These are phyloP conservation scores for Anodontia alba DNA, from an alignment of 2,888 invertebrate genomes.

Conservation along the genomic window DNA sequence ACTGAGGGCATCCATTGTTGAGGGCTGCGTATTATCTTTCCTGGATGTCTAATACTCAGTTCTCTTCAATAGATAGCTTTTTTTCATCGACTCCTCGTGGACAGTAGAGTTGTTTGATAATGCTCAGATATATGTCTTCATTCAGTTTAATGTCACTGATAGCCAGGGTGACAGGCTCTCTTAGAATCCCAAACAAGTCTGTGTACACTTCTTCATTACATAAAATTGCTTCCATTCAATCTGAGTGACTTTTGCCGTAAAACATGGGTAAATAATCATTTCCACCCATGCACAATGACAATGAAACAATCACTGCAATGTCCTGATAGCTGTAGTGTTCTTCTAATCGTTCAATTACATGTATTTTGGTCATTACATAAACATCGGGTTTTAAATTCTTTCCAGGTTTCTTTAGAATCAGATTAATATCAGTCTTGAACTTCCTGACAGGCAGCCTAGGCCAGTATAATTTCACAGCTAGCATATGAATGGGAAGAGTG, in stretches of 20 bases:
- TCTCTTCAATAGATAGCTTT: slow-evolving; percentile 25
- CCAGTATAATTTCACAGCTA: slow-evolving; percentile 33
- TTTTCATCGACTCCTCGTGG: not conserved
- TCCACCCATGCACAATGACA: slow-evolving; percentile 22
- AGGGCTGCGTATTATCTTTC: slow-evolving; percentile 4
- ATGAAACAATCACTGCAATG: slow-evolving; percentile 12
- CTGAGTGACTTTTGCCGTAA: slow-evolving; percentile 20
- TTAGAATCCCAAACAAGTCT: slow-evolving; percentile 1
- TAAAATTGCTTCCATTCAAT: slow-evolving; percentile 13
- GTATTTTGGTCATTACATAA: slow-evolving; percentile 25
- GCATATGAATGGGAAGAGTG: slow-evolving; percentile 30
- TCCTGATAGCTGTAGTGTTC: not conserved
- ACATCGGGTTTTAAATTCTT: slow-evolving; percentile 20
- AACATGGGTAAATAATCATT: slow-evolving; percentile 43
- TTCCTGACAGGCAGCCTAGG: slow-evolving; percentile 18
- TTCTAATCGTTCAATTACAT: slow-evolving; percentile 25
- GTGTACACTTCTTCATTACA: not conserved
- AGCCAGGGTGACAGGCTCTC: not conserved
- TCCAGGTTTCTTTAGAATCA: slow-evolving; percentile 26
- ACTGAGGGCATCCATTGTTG: slow-evolving; percentile 30
- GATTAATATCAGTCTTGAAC: slow-evolving; percentile 27
- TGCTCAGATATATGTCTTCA: not conserved
- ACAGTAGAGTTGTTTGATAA: slow-evolving; percentile 10
- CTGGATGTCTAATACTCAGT: not conserved
- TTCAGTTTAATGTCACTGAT: not conserved